Base-by-base conservation (phyloP, 2,113 vertebrate species). In the Megaleporinus macrocephalus region DNA sequence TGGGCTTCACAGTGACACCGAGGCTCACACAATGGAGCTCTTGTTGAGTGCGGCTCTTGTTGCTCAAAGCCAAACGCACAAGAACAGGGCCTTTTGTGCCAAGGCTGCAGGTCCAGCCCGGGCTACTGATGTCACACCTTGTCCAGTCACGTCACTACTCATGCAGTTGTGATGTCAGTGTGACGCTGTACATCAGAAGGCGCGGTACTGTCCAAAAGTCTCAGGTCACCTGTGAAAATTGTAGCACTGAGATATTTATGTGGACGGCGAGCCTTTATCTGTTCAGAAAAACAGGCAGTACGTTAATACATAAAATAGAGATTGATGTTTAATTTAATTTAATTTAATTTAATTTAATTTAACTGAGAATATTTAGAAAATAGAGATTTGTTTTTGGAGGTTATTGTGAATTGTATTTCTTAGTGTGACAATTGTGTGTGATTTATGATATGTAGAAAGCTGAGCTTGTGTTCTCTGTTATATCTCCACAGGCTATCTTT, bases 21-120 rank as follows among this genome's bases (percentile, higher is more conserved):
- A 85, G 74, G 62, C 24, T 57, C 5, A 59, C 80, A 94, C 93
- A 94, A 94, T 87, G 89, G 85, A 80, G 84, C 91, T 92, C 89
- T 93, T 91, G 86, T 86, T 88, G 81, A 53, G 30, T 55, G 49
- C 49, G 41, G 86, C 81, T 87, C 73, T 66, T 90, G 85, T 86
- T 82, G 84, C 78, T 89, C 87, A 83, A 78, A 90, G 85, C 86
- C 90, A 88, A 85, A 78, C 74, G 36, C 79, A 82, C 79, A 84
- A 85, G 83, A 84, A 83, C 83, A 69, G 78, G 53, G 53, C 79
- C 73, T 81, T 87, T 87, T 90, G 88, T 89, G 73, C 76, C 82
- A 78, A 11, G 86, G 80, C 83, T 80, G 77, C 87, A 65, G 51
- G 82, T 74, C 49, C 41, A 1, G 65, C 55, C 81, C 30, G 82